A percentile compares a stretch with the other conserved stretches of the same genome.
phyloP scores from a whole-genome alignment of 1,140 invertebrate species.

The Drosophila virilis region DNA sequence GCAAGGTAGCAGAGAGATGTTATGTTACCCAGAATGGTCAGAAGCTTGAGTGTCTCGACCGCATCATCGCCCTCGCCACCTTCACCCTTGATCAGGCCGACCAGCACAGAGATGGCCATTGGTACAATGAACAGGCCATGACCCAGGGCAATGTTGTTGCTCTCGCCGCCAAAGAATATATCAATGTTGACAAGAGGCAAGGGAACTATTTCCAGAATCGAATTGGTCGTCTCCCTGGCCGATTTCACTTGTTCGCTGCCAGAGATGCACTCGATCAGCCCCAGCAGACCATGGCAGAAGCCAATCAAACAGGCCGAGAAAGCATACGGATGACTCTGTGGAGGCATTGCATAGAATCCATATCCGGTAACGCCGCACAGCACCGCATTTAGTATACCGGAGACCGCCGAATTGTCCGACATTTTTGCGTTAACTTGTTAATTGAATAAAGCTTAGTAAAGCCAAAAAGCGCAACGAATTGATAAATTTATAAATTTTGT shows the following conservation, averaged over 20 bases:
- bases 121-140: constrained; percentile 74
- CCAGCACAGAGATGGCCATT: constrained; percentile 45
- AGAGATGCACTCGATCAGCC: constrained; percentile 27
- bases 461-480: background rate
- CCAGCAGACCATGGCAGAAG: constrained; percentile 63
- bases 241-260: background rate
- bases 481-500: constrained; percentile 2
- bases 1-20: constrained; percentile 65
- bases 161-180: constrained; percentile 47
- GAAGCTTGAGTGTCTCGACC: constrained; percentile 48
- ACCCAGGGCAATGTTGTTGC: constrained; percentile 67
- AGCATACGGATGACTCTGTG: constrained; percentile 62
- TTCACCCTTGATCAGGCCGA: constrained; percentile 21
- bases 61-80: constrained; percentile 2
- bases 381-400: constrained; percentile 41
- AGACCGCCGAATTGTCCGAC: constrained; percentile 54
- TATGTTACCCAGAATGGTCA: constrained; percentile 72
- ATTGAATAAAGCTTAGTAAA: background rate
- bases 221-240: constrained; percentile 11
- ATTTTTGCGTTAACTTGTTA: constrained; percentile 26
- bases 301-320: constrained; percentile 71
- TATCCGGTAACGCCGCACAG: constrained; percentile 65
- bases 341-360: constrained; percentile 41
- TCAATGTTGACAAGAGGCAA: constrained; percentile 70
- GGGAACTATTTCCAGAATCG: constrained; percentile 59